These are phyloP conservation scores for Aeoliscus strigatus DNA, from an alignment of 2,797 vertebrate genomes.

Conservation along the genomic window DNA sequence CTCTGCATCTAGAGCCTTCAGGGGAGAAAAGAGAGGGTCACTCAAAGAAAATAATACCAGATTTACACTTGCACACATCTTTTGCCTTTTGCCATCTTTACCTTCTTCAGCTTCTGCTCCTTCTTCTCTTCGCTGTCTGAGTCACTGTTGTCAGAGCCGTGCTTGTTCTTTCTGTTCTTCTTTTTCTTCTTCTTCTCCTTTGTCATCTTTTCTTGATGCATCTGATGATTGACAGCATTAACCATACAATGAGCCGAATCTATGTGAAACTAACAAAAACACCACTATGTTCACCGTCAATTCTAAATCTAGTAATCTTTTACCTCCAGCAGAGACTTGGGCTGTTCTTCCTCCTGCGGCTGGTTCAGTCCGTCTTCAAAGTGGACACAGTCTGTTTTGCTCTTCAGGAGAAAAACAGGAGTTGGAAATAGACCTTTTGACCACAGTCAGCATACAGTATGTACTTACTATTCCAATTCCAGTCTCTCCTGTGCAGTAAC, in stretches of 20 bases:
- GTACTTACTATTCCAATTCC: slow-evolving; percentile 84
- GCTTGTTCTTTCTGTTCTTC: slow-evolving; percentile 82
- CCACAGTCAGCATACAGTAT: background rate
- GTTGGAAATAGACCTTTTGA: slow-evolving; percentile 1
- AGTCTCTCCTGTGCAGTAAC: slow-evolving; percentile 93
- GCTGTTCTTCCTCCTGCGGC: slow-evolving; percentile 66
- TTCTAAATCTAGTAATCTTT: slow-evolving; percentile 4
- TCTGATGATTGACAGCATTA: slow-evolving; percentile 62
- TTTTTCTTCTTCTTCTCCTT: slow-evolving; percentile 90
- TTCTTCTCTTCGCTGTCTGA: slow-evolving; percentile 92
- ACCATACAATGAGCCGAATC: background rate
- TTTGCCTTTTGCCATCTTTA: slow-evolving; percentile 34
- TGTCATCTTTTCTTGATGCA: slow-evolving; percentile 88
- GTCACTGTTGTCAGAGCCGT: slow-evolving; percentile 83
- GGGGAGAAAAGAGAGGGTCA: slow-evolving; percentile 1
- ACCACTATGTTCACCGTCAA: background rate
- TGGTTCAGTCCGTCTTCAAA: slow-evolving; percentile 74
- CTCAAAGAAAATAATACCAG: background rate
- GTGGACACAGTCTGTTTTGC: slow-evolving; percentile 58
- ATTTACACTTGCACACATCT: background rate
- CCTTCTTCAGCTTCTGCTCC: slow-evolving; percentile 94
- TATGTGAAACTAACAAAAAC: background rate
- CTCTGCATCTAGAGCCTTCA: slow-evolving; percentile 90
- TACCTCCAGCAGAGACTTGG: slow-evolving; percentile 91
- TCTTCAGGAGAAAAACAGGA: slow-evolving; percentile 44